A percentile compares a stretch with the other conserved stretches of the same genome.
phyloP scores from a whole-genome alignment of 2,797 vertebrate species.

The Telmatherina bonti region DNA sequence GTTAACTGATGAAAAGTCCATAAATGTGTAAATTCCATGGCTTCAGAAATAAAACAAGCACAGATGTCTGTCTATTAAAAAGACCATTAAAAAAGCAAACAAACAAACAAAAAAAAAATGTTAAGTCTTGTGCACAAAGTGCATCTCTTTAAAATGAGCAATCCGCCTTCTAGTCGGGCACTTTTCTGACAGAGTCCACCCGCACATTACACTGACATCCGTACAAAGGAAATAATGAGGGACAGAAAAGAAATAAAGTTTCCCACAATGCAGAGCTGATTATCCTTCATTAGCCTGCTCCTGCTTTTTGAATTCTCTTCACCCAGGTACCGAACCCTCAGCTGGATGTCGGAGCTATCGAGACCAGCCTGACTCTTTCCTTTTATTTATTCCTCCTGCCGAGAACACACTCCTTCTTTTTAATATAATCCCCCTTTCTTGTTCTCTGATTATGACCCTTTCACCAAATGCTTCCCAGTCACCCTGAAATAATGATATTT shows the following conservation, averaged over 20 bases:
- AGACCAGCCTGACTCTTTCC: conserved; percentile 11
- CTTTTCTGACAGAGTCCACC: conserved; percentile 17
- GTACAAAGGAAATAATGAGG: conserved; percentile 69
- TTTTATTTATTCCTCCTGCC: conserved; percentile 45
- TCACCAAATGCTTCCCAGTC: conserved; percentile 63
- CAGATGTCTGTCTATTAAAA: background rate
- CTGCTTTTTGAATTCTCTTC: conserved; percentile 45
- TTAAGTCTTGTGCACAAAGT: background rate
- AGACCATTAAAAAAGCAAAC: no score
- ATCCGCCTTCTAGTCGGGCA: background rate
- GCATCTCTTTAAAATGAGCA: conserved; percentile 4
- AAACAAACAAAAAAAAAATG: background rate
- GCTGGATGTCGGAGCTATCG: conserved; percentile 34
- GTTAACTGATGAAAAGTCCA: no score
- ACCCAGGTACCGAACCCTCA: conserved; percentile 46
- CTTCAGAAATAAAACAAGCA: background rate
- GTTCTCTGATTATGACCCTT: conserved; percentile 78
- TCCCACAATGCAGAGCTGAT: conserved; percentile 63
- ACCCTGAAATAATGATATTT: conserved; percentile 76
- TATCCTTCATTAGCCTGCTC: conserved; percentile 66
- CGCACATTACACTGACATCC: conserved; percentile 18
- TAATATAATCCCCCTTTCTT: conserved; percentile 70
- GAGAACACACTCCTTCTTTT: conserved; percentile 53
- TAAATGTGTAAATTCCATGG: background rate
- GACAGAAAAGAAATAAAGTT: conserved; percentile 39